Conservation (phyloP, 2,888 invertebrate genomes). For the Drosophila sordidula region DNA sequence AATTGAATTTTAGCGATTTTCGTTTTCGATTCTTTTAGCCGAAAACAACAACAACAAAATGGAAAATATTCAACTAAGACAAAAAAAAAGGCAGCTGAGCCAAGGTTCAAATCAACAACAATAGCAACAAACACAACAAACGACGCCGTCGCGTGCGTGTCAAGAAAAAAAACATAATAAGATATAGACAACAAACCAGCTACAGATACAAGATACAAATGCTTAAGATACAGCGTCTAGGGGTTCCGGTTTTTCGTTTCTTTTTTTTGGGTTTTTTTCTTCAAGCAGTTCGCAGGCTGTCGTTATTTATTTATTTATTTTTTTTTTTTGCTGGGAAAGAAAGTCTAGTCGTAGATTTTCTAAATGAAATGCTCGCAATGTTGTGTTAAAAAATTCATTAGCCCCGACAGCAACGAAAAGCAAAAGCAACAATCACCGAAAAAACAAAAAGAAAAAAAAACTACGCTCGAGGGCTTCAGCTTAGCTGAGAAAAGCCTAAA, state of each 20-base stretch:
- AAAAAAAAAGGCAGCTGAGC: slow-evolving; percentile 24
- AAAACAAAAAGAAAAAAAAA: slow-evolving; percentile 5
- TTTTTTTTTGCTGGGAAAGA: slow-evolving; percentile 47
- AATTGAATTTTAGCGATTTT: slow-evolving; percentile 60
- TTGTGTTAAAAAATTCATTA: slow-evolving; percentile 65
- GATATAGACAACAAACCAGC: slow-evolving; percentile 45
- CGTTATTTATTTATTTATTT: slow-evolving; percentile 1
- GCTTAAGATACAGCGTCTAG: slow-evolving; percentile 9
- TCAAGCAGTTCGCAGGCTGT: slow-evolving; percentile 19
- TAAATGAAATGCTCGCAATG: slow-evolving; percentile 70
- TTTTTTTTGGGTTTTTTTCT: slow-evolving; percentile 1
- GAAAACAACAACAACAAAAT: slow-evolving; percentile 14
- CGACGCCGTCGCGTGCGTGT: slow-evolving; percentile 58
- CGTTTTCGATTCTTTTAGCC: slow-evolving; percentile 44
- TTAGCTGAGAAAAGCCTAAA: slow-evolving; percentile 44
- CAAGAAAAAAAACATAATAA: slow-evolving; percentile 54
- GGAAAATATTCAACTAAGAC: slow-evolving; percentile 41
- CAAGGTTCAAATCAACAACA: slow-evolving; percentile 47
- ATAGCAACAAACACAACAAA: slow-evolving; percentile 25
- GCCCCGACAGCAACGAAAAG: slow-evolving; percentile 28
- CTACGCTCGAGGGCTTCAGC: slow-evolving; percentile 33
- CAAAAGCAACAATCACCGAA: slow-evolving; percentile 4
- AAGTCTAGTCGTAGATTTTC: slow-evolving; percentile 45
- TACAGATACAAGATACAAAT: slow-evolving; percentile 27
- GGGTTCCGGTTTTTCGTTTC: slow-evolving; percentile 46